Percentiles rank a stretch among this genome's conserved stretches.
These are phyloP conservation scores for Pseudonaja textilis DNA, from an alignment of 2,113 vertebrate species.

Conservation along the genomic window DNA sequence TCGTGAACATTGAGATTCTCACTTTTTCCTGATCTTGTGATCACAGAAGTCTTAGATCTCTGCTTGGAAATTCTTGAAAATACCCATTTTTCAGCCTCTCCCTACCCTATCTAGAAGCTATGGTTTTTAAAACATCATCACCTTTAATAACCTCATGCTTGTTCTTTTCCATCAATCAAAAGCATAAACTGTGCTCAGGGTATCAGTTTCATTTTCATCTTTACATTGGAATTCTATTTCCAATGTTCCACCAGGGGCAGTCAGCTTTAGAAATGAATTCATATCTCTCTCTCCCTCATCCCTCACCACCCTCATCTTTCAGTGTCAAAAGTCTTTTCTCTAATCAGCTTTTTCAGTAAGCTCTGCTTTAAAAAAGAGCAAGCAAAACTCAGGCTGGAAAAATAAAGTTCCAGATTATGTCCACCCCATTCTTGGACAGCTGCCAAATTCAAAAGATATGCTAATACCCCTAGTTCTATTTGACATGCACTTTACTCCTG, in stretches of 20 bases:
- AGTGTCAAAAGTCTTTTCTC: slow-evolving; percentile 10
- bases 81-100: neutral
- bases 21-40: neutral
- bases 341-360: slow-evolving; percentile 22
- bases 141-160: slow-evolving; percentile 20
- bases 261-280: slow-evolving; percentile 17
- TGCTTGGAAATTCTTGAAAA: neutral
- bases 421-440: neutral
- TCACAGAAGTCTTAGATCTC: neutral
- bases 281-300: neutral
- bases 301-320: slow-evolving; percentile 11
- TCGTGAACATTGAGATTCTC: neutral
- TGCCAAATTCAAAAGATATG: neutral
- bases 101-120: neutral
- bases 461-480: neutral
- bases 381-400: neutral
- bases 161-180: slow-evolving; percentile 23
- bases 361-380: neutral
- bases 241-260: slow-evolving; percentile 21
- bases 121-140: neutral
- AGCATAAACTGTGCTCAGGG: neutral
- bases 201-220: slow-evolving; percentile 34
- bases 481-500: neutral
- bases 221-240: slow-evolving; percentile 28
- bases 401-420: neutral